Evolutionary conservation across 2,113 vertebrate species (phyloP).

Genomic region (Ictidomys tridecemlineatus): DNA sequence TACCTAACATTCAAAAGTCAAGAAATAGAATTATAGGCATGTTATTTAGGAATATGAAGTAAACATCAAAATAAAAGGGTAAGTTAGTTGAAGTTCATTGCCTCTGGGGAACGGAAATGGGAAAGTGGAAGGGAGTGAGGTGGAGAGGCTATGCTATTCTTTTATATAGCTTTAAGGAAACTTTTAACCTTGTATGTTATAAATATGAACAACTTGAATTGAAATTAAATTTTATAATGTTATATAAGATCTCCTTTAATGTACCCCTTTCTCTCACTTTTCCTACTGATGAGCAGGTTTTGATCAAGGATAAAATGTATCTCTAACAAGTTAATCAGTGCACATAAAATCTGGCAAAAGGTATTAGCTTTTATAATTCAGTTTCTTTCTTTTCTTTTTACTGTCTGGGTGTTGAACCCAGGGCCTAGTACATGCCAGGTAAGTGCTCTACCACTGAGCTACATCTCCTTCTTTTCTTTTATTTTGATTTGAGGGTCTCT

Average conservation of each 20-base stretch:
- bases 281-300: neutral
- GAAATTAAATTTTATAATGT: neutral
- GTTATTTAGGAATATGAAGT: neutral
- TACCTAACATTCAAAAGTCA: neutral
- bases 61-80: neutral
- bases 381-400: no score
- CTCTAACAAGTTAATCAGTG: neutral
- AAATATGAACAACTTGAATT: neutral
- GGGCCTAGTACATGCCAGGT: no score
- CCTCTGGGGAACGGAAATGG: neutral
- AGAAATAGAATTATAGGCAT: neutral
- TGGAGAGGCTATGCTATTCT: neutral
- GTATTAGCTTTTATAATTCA: neutral
- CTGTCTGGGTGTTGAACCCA: no score
- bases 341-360: neutral
- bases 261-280: neutral
- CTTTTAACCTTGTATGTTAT: neutral
- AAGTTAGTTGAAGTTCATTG: neutral
- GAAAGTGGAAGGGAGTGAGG: neutral
- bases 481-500: no score
- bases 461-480: no score
- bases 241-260: neutral
- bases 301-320: neutral
- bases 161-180: neutral
- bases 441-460: no score